phyloP scores from a whole-genome alignment of 2,888 invertebrate species.

The Drosophila hamatofila region DNA sequence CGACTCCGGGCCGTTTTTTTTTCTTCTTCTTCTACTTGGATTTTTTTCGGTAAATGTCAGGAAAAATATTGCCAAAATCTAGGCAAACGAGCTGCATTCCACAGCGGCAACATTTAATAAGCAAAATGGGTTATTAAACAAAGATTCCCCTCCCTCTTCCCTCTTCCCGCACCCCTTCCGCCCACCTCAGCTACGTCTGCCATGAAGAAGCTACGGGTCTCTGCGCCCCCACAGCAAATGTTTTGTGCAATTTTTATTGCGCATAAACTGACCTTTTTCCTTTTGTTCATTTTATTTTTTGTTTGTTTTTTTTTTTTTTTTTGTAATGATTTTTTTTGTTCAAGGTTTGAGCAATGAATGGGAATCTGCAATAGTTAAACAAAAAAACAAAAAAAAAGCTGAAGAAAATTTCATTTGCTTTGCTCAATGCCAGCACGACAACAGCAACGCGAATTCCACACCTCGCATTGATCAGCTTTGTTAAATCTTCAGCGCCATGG shows the following conservation, averaged over 20 bases:
- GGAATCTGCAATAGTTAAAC: constrained; percentile 30
- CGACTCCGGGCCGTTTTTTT: constrained; percentile 23
- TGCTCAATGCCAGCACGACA: constrained; percentile 56
- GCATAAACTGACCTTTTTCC: constrained; percentile 38
- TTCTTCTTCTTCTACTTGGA: not conserved
- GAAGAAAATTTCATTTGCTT: constrained; percentile 45
- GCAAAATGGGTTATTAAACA: constrained; percentile 66
- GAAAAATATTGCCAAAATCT: constrained; percentile 48
- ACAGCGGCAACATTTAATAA: constrained; percentile 52
- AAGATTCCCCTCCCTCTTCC: not conserved
- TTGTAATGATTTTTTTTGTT: too few relatives aligned
- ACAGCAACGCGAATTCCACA: constrained; percentile 36
- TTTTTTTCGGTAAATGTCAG: constrained; percentile 58
- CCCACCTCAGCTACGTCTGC: not conserved
- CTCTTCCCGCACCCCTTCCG: not conserved
- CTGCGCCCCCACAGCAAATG: constrained; percentile 18
- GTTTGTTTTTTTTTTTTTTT: constrained; percentile 7
- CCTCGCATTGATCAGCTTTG: constrained; percentile 42
- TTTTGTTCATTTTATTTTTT: not conserved
- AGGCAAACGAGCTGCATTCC: constrained; percentile 53
- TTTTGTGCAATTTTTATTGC: constrained; percentile 41
- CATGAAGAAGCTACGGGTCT: constrained; percentile 15
- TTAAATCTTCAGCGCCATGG: constrained; percentile 34
- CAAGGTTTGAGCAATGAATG: constrained; percentile 45
- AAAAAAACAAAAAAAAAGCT: constrained; percentile 13